phyloP scores from a whole-genome alignment of 2,888 invertebrate species.

The Tachina grossa region DNA sequence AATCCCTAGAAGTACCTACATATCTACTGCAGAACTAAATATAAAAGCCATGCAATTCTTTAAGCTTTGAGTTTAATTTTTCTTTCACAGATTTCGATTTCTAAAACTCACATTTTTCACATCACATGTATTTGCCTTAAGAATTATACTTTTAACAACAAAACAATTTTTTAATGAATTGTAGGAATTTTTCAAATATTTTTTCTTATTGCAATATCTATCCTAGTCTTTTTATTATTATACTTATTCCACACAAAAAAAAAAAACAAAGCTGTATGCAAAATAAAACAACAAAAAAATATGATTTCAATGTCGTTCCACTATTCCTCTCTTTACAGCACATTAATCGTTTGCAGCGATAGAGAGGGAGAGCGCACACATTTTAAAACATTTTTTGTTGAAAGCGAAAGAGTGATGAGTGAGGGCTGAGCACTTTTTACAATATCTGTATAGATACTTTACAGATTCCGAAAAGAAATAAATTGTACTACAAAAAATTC shows the following conservation, averaged over 20 bases:
- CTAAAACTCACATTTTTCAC: no score
- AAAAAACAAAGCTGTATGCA: constrained; percentile 39
- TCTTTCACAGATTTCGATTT: no score
- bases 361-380: constrained; percentile 15
- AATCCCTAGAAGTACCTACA: no score
- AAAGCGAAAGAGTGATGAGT: background rate
- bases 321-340: constrained; percentile 19
- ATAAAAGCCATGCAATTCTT: no score
- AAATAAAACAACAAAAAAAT: constrained; percentile 56
- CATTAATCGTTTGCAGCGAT: background rate
- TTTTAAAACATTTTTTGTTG: background rate
- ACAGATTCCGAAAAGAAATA: constrained; percentile 67
- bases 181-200: no score
- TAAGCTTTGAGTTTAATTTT: no score
- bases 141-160: no score
- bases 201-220: constrained; percentile 6
- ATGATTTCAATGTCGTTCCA: constrained; percentile 68
- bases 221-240: background rate
- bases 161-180: no score
- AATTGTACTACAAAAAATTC: constrained; percentile 68
- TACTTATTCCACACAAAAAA: background rate
- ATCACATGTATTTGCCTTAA: no score
- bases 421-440: constrained; percentile 16
- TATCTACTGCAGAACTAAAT: no score
- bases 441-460: constrained; percentile 69